These are phyloP conservation scores for Xiphophorus maculatus DNA, from an alignment of 2,113 vertebrate species.

Conservation along the genomic window DNA sequence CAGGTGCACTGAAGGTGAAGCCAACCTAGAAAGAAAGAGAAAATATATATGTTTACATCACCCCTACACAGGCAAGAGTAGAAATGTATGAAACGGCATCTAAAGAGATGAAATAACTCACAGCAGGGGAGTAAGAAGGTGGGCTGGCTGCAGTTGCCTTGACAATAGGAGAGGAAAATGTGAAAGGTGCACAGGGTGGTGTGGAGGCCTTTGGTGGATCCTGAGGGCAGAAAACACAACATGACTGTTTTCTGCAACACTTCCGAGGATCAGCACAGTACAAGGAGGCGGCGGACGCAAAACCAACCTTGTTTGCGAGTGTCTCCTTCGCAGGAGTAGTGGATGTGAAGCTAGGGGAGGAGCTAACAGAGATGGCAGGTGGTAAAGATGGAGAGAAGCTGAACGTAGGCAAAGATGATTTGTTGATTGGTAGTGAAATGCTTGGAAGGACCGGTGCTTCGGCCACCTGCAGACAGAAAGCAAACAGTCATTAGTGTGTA, in stretches of 20 bases:
- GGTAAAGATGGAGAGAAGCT: conserved; percentile 82
- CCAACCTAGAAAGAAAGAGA: conserved; percentile 76
- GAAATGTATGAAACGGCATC: background rate
- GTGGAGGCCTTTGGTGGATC: conserved; percentile 56
- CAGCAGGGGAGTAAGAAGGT: conserved; percentile 85
- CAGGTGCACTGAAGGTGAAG: conserved; percentile 96
- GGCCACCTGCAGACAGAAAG: conserved; percentile 69
- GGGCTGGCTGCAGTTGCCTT: conserved; percentile 91
- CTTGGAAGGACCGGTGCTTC: conserved; percentile 85
- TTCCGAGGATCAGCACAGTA: background rate
- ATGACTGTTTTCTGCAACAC: background rate
- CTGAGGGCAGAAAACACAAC: conserved; percentile 25
- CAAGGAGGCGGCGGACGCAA: no score
- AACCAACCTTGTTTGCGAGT: conserved; percentile 63
- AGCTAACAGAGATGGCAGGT: conserved; percentile 58
- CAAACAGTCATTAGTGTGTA: background rate
- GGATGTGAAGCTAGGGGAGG: conserved; percentile 63
- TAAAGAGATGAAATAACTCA: conserved; percentile 78
- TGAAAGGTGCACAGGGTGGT: conserved; percentile 84
- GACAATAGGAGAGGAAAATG: conserved; percentile 96
- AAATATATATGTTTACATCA: background rate
- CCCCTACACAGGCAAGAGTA: background rate
- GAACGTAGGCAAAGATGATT: conserved; percentile 86
- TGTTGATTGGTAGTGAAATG: conserved; percentile 88
- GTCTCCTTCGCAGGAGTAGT: conserved; percentile 53